phyloP scores from a whole-genome alignment of 2,888 invertebrate genomes.

The Drosophila niveifrons region DNA sequence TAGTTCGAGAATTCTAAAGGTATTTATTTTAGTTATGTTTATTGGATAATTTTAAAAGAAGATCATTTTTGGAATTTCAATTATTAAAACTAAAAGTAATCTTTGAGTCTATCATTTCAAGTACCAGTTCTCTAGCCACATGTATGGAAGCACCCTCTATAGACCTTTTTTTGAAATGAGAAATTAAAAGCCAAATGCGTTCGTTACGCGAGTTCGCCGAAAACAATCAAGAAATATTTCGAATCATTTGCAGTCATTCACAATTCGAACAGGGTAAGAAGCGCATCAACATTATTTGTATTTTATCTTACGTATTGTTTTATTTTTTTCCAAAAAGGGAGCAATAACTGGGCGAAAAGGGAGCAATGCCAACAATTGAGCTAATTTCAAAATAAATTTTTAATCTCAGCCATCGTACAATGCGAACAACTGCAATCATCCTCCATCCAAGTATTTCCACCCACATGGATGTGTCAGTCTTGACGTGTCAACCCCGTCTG shows the following conservation, averaged over 20 bases:
- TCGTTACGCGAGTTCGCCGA: slow-evolving; percentile 57
- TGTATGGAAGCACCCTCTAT: slow-evolving; percentile 5
- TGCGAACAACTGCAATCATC: slow-evolving; percentile 44
- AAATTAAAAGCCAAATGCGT: slow-evolving; percentile 50
- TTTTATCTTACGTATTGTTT: slow-evolving; percentile 61
- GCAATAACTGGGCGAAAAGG: slow-evolving; percentile 40
- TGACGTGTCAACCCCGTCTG: slow-evolving; percentile 63
- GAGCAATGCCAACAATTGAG: slow-evolving; percentile 81
- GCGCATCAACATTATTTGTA: slow-evolving; percentile 65
- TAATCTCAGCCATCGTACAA: slow-evolving; percentile 70
- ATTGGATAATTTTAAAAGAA: not conserved
- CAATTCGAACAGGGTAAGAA: slow-evolving; percentile 30
- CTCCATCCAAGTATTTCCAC: slow-evolving; percentile 55
- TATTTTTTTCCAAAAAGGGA: slow-evolving; percentile 38
- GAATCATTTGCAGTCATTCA: slow-evolving; percentile 52
- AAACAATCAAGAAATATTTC: slow-evolving; percentile 81
- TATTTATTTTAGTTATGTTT: not conserved
- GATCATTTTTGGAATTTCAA: not conserved
- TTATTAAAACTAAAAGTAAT: slow-evolving; percentile 4
- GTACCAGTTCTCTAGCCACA: not conserved
- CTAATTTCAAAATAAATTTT: slow-evolving; percentile 83
- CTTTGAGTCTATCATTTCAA: not conserved
- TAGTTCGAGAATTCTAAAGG: not conserved
- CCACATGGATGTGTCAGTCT: slow-evolving; percentile 60
- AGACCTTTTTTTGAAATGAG: slow-evolving; percentile 8